These are phyloP conservation scores for Ethmia dodecea DNA, from an alignment of 2,888 invertebrate species.

Conservation along the genomic window DNA sequence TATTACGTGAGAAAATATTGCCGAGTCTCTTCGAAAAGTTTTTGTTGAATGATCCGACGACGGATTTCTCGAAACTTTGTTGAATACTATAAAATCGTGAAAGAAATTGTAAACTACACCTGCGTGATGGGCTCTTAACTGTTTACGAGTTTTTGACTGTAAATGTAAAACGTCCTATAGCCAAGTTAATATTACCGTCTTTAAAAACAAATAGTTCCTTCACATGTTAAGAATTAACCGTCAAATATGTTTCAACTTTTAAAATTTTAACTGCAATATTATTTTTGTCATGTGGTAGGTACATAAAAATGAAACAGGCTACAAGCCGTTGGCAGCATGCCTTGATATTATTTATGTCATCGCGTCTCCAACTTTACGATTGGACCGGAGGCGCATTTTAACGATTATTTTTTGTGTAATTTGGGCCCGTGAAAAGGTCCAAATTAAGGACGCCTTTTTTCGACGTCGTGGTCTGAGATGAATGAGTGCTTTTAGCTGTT, in stretches of 20 bases:
- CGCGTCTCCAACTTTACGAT: constrained; percentile 50
- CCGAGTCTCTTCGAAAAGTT: background rate
- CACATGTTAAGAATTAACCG: constrained; percentile 1
- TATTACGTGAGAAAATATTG: constrained; percentile 36
- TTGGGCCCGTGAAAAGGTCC: constrained; percentile 44
- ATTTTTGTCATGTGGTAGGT: constrained; percentile 1
- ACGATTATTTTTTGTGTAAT: constrained; percentile 54
- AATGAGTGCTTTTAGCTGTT: constrained; percentile 18
- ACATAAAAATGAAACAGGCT: constrained; percentile 6
- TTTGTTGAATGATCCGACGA: background rate
- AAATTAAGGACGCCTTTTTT: constrained; percentile 32
- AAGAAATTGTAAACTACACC: constrained; percentile 38
- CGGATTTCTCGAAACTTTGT: constrained; percentile 5
- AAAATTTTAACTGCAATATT: background rate
- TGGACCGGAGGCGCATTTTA: constrained; percentile 40
- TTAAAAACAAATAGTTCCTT: background rate
- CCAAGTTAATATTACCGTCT: constrained; percentile 6
- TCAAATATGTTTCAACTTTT: constrained; percentile 1
- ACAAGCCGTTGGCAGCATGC: constrained; percentile 44
- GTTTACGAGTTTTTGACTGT: constrained; percentile 36
- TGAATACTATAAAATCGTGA: constrained; percentile 35
- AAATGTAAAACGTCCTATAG: constrained; percentile 24
- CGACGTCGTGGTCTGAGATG: constrained; percentile 17
- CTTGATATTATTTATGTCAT: constrained; percentile 68
- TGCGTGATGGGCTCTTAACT: constrained; percentile 45